Evolutionary conservation across 2,888 invertebrate genomes (phyloP), one percentile per base, ranked within the genome.

Genomic region (Trichacis sp.): DNA sequence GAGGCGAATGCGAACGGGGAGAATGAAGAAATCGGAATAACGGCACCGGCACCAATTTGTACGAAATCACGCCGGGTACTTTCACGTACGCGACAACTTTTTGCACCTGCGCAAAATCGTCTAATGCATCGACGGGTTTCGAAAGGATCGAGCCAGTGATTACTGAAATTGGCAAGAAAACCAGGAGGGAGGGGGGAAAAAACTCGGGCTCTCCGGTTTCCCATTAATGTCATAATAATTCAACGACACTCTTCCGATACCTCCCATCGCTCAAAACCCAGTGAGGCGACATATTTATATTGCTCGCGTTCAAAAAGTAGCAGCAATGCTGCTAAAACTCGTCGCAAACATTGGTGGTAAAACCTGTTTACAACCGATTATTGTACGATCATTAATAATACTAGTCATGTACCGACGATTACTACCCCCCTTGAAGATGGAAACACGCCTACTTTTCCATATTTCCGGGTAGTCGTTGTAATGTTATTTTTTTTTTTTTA

Each of bases 361-460:
- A 80, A 78, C 80, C 78, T 78, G 80, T 78, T 80, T 77, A 73
- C 74, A 69, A 65, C 56, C 67, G 65, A 77, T 77, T 74, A 81
- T 79, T 80, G 76, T 68, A 71, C 77, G 75, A 78, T 79, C 79
- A 78, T n/a, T n/a, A n/a, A 78, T 77, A 78, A 78, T 77, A 76
- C 75, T 54, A 73, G 66, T 71, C 77, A 72, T 71, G 75, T 69
- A 43, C 52, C 56, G 33, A 55, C 76, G 80, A 79, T 77, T 77
- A 77, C 74, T 78, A 80, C 78, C 77, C 70, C 55, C 51, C 14
- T 45, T 17, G 36, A 52, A n/a, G 66, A 62, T 60, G 65, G 24
- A 24, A 24, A 24, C 8, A 8, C 24, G 4, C 3, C n/a, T 36
- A 6, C 5, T 12, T 11, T 36, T 36, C 3, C 14, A 2, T 4